phyloP scores from a whole-genome alignment of 2,888 invertebrate species.

The Nipponacmea schrenckii region DNA sequence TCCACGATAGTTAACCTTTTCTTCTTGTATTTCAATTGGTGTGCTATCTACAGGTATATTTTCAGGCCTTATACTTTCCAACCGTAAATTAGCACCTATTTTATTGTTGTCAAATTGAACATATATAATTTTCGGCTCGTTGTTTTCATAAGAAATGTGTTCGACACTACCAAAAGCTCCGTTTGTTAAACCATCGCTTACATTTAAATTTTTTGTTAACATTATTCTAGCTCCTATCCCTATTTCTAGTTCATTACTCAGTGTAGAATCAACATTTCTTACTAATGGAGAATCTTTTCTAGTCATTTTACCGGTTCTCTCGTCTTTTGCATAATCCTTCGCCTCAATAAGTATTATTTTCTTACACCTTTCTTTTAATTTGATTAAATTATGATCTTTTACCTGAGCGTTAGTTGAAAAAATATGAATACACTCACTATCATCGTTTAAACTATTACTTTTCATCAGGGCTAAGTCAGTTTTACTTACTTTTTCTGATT shows the following conservation, averaged over 20 bases:
- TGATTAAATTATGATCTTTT: constrained; percentile 12
- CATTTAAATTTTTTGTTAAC: constrained; percentile 15
- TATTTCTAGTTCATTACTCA: neutral
- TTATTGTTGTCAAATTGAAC: constrained; percentile 14
- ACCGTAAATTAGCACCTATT: constrained; percentile 1
- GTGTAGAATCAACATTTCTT: neutral
- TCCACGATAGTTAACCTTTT: constrained; percentile 9
- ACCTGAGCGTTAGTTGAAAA: constrained; percentile 13
- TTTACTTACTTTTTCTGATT: neutral
- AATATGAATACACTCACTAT: constrained; percentile 8
- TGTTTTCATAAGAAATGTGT: neutral
- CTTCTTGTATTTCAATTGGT: constrained; percentile 6
- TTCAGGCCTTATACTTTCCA: neutral
- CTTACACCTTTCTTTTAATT: neutral
- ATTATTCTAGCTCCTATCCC: constrained; percentile 19
- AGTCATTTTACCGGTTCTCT: constrained; percentile 8
- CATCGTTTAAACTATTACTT: neutral
- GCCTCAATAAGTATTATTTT: constrained; percentile 9
- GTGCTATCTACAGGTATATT: neutral
- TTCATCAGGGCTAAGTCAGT: constrained; percentile 1
- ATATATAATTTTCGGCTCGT: neutral
- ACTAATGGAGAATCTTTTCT: neutral
- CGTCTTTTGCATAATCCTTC: constrained; percentile 11
- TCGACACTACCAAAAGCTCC: constrained; percentile 17
- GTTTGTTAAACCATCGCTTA: constrained; percentile 19